Conservation (phyloP, 1,140 invertebrate genomes). For the Euura lappo region DNA sequence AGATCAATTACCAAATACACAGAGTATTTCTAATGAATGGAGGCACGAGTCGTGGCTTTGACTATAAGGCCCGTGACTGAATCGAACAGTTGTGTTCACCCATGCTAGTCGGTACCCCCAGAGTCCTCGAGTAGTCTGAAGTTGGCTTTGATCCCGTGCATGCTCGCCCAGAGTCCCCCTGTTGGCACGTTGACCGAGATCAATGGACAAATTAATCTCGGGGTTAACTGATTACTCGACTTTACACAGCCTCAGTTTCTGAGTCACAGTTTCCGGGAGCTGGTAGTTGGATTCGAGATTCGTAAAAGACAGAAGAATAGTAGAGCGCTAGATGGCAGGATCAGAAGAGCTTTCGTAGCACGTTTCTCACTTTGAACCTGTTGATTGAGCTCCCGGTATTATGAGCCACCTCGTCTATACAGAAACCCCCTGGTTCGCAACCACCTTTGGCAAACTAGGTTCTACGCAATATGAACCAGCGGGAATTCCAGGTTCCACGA, state of each 20-base stretch:
- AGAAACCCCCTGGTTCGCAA: neutral
- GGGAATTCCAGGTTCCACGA: neutral
- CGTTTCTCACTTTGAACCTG: neutral
- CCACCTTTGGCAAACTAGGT: neutral
- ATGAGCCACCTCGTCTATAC: neutral
- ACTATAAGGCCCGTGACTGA: slow-evolving; percentile 18
- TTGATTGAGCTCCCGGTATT: neutral
- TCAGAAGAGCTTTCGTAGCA: neutral
- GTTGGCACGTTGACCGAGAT: neutral
- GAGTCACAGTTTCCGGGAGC: too few species aligned
- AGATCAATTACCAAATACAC: slow-evolving; percentile 36
- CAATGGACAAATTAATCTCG: neutral
- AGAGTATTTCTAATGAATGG: slow-evolving; percentile 27
- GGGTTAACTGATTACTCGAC: too few species aligned
- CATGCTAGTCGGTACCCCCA: neutral
- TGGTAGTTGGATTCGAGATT: too few species aligned
- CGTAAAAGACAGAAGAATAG: too few species aligned
- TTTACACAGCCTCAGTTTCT: too few species aligned
- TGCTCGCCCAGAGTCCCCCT: neutral
- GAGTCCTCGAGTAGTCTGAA: neutral
- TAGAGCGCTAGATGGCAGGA: too few species aligned
- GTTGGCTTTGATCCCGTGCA: neutral
- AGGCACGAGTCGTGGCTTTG: slow-evolving; percentile 35
- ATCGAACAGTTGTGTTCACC: neutral
- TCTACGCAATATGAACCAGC: neutral